These are phyloP conservation scores for Gadus chalcogrammus DNA, from an alignment of 2,113 vertebrate genomes.

Conservation along the genomic window DNA sequence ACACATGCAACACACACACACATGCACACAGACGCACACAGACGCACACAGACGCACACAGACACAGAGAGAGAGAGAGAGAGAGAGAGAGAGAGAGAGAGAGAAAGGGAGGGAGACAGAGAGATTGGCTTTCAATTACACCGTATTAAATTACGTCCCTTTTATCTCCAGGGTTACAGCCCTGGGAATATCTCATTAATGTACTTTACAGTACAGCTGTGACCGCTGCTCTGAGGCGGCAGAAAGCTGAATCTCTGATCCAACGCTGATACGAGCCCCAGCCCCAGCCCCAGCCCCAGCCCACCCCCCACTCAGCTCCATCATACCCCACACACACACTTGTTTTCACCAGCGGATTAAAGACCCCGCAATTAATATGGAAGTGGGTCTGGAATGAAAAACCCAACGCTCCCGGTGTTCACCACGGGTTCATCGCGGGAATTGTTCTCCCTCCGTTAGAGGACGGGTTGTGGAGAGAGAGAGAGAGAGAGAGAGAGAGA, in stretches of 20 bases:
- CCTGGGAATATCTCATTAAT: slow-evolving; percentile 72
- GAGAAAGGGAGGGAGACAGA: neutral
- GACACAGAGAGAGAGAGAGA: too few relatives aligned
- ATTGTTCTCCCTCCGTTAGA: too few relatives aligned
- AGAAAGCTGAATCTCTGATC: slow-evolving; percentile 53
- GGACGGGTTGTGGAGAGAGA: too few relatives aligned
- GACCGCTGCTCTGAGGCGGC: slow-evolving; percentile 51
- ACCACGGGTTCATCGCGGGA: slow-evolving; percentile 1
- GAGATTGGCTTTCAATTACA: slow-evolving; percentile 63
- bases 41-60: neutral
- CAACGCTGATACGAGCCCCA: slow-evolving; percentile 49
- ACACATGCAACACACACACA: neutral
- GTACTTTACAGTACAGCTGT: slow-evolving; percentile 60
- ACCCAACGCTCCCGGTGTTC: slow-evolving; percentile 19
- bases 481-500: too few relatives aligned
- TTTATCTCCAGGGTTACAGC: slow-evolving; percentile 69
- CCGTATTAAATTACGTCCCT: slow-evolving; percentile 60
- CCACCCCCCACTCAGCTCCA: too few relatives aligned
- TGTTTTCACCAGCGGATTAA: slow-evolving; percentile 33
- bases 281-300: neutral
- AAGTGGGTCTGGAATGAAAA: slow-evolving; percentile 39
- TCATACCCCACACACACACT: slow-evolving; percentile 5
- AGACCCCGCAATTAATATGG: slow-evolving; percentile 38
- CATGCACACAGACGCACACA: slow-evolving; percentile 14
- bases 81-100: too few relatives aligned